phyloP scores from a whole-genome alignment of 2,888 invertebrate species.

The Hermaeophaga mercurialis region DNA sequence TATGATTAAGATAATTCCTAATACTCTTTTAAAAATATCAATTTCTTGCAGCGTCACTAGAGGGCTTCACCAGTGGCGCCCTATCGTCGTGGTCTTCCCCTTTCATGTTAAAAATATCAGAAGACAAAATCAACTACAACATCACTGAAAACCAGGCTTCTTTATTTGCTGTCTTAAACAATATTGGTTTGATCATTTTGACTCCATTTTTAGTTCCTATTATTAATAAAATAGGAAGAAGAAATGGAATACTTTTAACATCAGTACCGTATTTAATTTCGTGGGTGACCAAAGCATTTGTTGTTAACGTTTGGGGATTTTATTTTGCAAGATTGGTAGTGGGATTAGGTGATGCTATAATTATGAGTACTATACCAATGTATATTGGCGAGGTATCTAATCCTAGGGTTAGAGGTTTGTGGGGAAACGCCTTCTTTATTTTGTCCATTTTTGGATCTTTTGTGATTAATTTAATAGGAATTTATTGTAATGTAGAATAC shows the following conservation, averaged over 20 bases:
- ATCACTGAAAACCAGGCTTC: conserved; percentile 38
- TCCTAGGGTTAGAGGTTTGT: conserved; percentile 45
- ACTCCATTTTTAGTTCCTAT: background rate
- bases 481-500: conserved; percentile 60
- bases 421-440: conserved; percentile 45
- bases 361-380: conserved; percentile 42
- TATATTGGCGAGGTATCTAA: conserved; percentile 47
- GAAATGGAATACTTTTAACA: conserved; percentile 29
- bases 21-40: background rate
- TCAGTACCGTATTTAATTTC: background rate
- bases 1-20: no score
- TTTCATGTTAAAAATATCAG: conserved; percentile 45
- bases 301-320: conserved; percentile 31
- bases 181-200: conserved; percentile 23
- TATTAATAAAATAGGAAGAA: conserved; percentile 36
- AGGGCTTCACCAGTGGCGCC: background rate
- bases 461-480: conserved; percentile 58
- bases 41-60: background rate
- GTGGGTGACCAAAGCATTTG: background rate
- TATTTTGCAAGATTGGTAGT: conserved; percentile 44
- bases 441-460: conserved; percentile 43
- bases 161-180: conserved; percentile 35
- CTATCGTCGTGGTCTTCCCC: conserved; percentile 46
- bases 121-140: conserved; percentile 36
- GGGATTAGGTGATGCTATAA: conserved; percentile 43